Conservation (phyloP, 2,113 vertebrate species). For the Lepus americanus region DNA sequence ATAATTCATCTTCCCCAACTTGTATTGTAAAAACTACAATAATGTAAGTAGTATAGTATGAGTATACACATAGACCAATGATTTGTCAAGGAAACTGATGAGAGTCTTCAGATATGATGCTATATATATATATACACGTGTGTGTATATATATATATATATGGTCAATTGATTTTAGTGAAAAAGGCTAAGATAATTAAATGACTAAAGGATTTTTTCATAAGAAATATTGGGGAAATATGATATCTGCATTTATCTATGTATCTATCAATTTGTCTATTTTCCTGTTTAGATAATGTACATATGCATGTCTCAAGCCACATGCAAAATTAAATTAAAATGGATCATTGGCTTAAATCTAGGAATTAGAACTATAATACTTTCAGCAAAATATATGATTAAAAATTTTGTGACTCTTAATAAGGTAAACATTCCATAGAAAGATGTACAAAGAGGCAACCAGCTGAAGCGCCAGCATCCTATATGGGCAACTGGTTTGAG, state of each 20-base stretch:
- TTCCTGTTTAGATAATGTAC: not conserved
- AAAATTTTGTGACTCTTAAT: not conserved
- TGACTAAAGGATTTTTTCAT: not conserved
- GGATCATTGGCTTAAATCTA: not conserved
- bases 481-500: too few species aligned
- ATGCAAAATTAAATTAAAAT: constrained; percentile 19
- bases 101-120: not conserved
- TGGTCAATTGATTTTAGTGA: not conserved
- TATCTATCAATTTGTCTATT: not conserved
- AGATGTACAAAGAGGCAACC: not conserved
- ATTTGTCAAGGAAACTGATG: not conserved
- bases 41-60: not conserved
- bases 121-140: not conserved
- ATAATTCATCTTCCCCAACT: not conserved
- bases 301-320: not conserved
- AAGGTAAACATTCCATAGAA: constrained; percentile 1
- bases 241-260: not conserved
- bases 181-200: not conserved
- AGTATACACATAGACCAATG: not conserved
- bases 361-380: not conserved
- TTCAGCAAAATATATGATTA: not conserved
- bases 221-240: not conserved
- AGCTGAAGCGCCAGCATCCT: too few species aligned
- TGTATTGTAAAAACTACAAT: not conserved
- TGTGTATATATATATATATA: not conserved